Conservation (phyloP, 2,797 vertebrate species). For the Echiichthys vipera region DNA sequence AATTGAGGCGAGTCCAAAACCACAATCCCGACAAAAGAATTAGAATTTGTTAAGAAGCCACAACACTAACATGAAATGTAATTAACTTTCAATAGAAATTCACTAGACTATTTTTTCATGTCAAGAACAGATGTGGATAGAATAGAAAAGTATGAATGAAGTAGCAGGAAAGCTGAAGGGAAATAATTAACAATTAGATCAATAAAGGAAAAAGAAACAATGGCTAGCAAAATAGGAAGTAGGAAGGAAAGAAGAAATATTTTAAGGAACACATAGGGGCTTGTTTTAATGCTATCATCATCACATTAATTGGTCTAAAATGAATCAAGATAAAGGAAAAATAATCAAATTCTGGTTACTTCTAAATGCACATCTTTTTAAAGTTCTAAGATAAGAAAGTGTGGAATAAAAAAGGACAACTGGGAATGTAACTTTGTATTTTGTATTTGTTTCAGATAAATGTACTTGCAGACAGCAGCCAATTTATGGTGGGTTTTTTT, state of each 20-base stretch:
- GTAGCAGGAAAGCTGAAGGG: background rate
- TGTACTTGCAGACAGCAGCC: background rate
- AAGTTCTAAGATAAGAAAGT: slow-evolving; percentile 7
- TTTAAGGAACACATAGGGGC: background rate
- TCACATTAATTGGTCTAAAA: background rate
- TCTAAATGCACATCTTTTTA: slow-evolving; percentile 17
- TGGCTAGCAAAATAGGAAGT: background rate
- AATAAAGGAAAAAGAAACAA: background rate
- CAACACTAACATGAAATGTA: too few species aligned
- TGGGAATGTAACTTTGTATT: slow-evolving; percentile 1
- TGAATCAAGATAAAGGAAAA: background rate
- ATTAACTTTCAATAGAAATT: background rate
- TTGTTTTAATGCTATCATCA: background rate
- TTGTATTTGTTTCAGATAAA: background rate
- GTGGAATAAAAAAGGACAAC: background rate
- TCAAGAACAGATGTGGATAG: background rate
- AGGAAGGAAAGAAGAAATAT: background rate
- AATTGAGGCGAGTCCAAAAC: too few species aligned
- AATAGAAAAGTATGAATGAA: background rate
- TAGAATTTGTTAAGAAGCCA: too few species aligned
- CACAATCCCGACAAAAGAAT: too few species aligned
- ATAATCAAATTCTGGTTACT: slow-evolving; percentile 1
- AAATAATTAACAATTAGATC: background rate
- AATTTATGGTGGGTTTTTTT: too few species aligned
- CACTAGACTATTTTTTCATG: background rate